Evolutionary conservation across 2,113 vertebrate species (phyloP).

Genomic region (Willisornis vidua): DNA sequence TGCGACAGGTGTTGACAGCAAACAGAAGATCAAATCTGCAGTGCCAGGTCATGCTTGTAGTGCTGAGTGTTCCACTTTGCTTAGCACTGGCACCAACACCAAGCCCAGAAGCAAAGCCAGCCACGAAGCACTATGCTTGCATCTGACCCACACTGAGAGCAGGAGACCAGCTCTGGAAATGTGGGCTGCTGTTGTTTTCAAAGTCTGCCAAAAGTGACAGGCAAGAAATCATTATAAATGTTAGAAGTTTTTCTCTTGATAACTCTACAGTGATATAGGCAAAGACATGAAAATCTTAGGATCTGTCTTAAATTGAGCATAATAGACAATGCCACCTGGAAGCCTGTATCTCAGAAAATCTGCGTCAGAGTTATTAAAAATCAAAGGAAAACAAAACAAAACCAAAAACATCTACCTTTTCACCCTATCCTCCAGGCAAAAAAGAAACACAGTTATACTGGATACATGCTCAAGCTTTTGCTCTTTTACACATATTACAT

Average conservation of each 20-base stretch:
- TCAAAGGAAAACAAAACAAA: background rate
- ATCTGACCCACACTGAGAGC: accelerated
- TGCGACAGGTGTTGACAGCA: background rate
- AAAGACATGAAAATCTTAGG: background rate
- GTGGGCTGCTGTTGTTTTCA: background rate
- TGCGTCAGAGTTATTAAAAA: background rate
- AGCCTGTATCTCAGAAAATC: background rate
- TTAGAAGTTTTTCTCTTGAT: background rate
- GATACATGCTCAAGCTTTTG: background rate
- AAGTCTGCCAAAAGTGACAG: background rate
- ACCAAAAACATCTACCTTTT: background rate
- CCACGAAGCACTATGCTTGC: background rate
- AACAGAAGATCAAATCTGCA: background rate
- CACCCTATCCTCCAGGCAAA: background rate
- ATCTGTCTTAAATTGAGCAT: background rate
- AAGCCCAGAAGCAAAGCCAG: background rate
- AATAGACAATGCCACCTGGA: background rate
- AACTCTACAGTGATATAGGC: background rate
- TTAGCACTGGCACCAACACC: accelerated
- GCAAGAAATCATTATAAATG: background rate
- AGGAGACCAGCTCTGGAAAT: background rate
- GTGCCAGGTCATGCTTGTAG: accelerated
- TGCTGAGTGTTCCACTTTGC: background rate
- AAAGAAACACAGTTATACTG: background rate
- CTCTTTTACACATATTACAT: background rate